Conservation (phyloP, 2,888 invertebrate genomes). For the Microplitis deprimator region DNA sequence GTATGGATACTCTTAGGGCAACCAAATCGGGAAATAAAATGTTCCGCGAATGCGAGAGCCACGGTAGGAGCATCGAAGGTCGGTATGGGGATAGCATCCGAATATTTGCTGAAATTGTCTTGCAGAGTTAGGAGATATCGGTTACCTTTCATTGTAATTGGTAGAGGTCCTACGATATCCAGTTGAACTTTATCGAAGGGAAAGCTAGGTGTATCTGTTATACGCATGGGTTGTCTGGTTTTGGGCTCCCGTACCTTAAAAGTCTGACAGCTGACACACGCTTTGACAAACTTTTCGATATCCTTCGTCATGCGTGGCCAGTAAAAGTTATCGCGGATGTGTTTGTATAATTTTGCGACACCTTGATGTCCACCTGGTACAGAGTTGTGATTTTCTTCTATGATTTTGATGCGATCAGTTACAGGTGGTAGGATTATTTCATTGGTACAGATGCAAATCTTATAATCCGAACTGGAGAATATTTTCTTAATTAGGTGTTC, state of each 20-base stretch:
- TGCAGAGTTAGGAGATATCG: constrained; percentile 33
- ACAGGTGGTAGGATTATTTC: constrained; percentile 33
- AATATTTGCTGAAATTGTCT: constrained; percentile 36
- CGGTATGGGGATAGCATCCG: constrained; percentile 33
- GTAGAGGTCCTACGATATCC: constrained; percentile 51
- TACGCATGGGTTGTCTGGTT: constrained; percentile 36
- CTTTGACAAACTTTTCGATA: constrained; percentile 39
- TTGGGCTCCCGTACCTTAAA: constrained; percentile 25
- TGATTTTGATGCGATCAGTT: constrained; percentile 19
- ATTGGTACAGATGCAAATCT: constrained; percentile 33
- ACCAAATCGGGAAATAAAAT: constrained; percentile 38
- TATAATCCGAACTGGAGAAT: constrained; percentile 26
- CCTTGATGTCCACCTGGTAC: constrained; percentile 42
- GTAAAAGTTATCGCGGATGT: constrained; percentile 43
- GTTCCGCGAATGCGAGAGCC: background rate
- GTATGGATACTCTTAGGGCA: constrained; percentile 37
- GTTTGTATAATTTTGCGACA: constrained; percentile 30
- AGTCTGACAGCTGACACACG: constrained; percentile 47
- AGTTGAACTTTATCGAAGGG: constrained; percentile 43
- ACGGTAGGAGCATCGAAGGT: too few relatives aligned
- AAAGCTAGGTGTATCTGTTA: constrained; percentile 28
- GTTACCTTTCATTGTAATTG: constrained; percentile 29
- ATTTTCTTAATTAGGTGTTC: constrained; percentile 32
- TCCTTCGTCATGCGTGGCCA: constrained; percentile 45
- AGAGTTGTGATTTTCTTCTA: constrained; percentile 43